Evolutionary conservation across 92 coral and sea anemone genomes (phyloP).

Genomic region (Epizoanthus stellaris): DNA sequence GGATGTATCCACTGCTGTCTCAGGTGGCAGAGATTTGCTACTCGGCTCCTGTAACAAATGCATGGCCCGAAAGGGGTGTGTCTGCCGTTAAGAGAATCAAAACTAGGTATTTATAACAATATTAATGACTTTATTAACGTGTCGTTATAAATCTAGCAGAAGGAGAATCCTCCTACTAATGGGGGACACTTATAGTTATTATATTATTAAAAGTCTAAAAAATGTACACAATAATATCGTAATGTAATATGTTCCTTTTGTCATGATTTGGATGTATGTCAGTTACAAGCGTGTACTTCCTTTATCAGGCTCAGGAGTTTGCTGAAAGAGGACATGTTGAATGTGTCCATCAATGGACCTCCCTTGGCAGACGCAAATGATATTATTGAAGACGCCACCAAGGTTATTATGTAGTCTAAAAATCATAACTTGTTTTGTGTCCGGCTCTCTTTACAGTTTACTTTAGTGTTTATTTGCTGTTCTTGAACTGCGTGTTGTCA

Average conservation of each 20-base stretch:
- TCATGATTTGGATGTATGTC: background rate
- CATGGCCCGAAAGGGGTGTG: conserved; percentile 44
- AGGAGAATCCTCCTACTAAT: too few species aligned
- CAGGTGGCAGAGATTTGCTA: conserved; percentile 40
- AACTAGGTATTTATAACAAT: conserved; percentile 9
- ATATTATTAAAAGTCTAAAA: too few species aligned
- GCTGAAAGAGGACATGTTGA: conserved; percentile 1
- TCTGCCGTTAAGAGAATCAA: conserved; percentile 40
- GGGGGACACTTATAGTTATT: too few species aligned
- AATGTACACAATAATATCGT: too few species aligned
- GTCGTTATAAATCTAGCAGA: too few species aligned
- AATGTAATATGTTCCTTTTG: too few species aligned
- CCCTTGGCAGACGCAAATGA: conserved; percentile 23
- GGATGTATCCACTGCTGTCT: conserved; percentile 35
- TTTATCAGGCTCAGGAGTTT: conserved; percentile 14
- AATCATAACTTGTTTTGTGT: too few species aligned
- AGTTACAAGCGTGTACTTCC: conserved; percentile 13
- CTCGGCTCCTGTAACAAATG: conserved; percentile 41
- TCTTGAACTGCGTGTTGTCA: too few species aligned
- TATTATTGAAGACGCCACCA: conserved; percentile 24
- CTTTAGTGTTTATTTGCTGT: too few species aligned
- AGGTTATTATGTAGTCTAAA: background rate
- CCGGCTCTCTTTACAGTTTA: too few species aligned
- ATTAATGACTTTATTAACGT: too few species aligned
- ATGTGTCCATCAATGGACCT: background rate